Evolutionary conservation across 2,113 vertebrate species (phyloP).

Genomic region (Hydropotes inermis): DNA sequence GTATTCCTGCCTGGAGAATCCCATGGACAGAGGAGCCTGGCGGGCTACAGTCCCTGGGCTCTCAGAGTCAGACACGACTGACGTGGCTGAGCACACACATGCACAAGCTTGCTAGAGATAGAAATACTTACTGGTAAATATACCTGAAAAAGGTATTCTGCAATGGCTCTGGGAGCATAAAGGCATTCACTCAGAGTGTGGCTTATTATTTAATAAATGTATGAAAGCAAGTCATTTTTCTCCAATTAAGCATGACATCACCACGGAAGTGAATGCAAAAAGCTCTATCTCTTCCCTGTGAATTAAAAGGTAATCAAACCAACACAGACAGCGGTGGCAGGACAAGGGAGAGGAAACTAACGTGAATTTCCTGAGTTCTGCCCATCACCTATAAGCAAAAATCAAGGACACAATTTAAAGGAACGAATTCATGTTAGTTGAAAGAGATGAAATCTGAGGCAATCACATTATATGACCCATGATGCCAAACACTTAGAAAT

Average conservation of each 20-base stretch:
- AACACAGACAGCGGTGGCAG: fast-evolving
- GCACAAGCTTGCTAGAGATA: background rate
- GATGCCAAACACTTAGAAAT: background rate
- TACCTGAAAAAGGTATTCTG: fast-evolving
- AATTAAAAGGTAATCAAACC: background rate
- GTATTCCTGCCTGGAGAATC: background rate
- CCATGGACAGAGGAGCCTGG: background rate
- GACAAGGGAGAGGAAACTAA: background rate
- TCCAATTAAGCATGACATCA: too few species aligned
- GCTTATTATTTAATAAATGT: background rate
- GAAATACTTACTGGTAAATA: too few species aligned
- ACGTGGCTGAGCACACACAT: background rate
- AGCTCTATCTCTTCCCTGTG: background rate
- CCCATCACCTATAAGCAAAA: background rate
- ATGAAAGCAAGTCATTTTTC: background rate
- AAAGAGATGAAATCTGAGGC: fast-evolving
- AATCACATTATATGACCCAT: fast-evolving
- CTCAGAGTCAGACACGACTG: background rate
- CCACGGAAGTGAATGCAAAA: background rate
- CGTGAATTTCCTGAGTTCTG: background rate
- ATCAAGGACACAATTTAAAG: background rate
- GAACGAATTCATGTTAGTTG: fast-evolving
- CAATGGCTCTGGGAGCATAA: fast-evolving
- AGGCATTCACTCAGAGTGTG: fast-evolving
- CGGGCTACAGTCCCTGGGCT: fast-evolving